Evolutionary conservation across 2,113 vertebrate species (phyloP).

Genomic region (Uropsilus gracilis): DNA sequence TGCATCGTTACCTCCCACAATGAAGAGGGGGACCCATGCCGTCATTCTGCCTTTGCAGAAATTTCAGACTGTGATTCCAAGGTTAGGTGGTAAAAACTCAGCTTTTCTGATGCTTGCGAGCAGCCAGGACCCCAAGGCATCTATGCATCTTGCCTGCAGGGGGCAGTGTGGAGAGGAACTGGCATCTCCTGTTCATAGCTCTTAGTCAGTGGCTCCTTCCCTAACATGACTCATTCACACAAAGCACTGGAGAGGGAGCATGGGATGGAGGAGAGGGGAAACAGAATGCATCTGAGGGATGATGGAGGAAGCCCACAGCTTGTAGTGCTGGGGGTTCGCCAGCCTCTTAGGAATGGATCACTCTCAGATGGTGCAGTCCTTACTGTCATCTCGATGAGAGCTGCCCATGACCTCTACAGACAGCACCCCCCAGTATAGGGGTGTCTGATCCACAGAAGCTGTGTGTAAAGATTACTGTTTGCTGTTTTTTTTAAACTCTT

Average conservation of each 20-base stretch:
- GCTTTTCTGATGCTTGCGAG: background rate
- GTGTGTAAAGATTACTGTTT: background rate
- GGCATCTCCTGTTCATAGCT: background rate
- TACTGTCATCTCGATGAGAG: background rate
- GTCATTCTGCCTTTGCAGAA: background rate
- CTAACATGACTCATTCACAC: background rate
- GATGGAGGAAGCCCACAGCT: background rate
- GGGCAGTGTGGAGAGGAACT: background rate
- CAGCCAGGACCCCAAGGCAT: background rate
- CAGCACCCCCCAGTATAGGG: background rate
- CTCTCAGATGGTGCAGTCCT: too few species aligned
- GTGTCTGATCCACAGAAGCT: background rate
- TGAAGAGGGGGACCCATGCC: background rate
- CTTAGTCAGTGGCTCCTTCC: background rate
- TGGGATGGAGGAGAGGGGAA: fast-evolving
- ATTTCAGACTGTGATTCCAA: background rate
- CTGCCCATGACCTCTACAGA: background rate
- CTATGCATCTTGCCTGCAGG: background rate
- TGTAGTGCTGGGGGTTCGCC: too few species aligned
- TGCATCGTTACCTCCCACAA: too few species aligned
- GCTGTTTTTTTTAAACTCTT: background rate
- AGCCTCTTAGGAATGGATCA: too few species aligned
- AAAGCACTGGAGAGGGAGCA: background rate
- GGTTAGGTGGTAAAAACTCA: background rate
- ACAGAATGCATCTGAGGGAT: background rate